Base-by-base conservation (phyloP, 2,888 invertebrate genomes). In the Lamellibrachia columna region DNA sequence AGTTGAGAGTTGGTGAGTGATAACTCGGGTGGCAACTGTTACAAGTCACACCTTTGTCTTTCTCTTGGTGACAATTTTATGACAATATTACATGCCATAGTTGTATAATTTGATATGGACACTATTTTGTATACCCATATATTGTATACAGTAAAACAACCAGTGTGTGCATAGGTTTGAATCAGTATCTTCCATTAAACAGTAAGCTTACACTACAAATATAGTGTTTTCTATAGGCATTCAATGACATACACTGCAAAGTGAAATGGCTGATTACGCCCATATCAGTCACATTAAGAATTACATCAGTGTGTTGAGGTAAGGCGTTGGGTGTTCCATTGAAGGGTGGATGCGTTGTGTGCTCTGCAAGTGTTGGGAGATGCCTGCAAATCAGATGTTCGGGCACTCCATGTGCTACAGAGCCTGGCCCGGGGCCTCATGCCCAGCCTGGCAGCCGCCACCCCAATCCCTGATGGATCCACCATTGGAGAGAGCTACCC, bases 321-420 rank as follows among this genome's bases (percentile, higher is more conserved):
- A n/a, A 7, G 3, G 90, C 40, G 90, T 52, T 92, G 91, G 11
- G 52, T 9, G 22, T 52, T 91, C 11, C 40, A 1, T 92, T 91
- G 40, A 92, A 94, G 94, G 96, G 94, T 96, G 40, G 96, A 96
- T 94, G 96, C 95, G 11, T 94, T 95, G 92, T 95, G 96, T 53
- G 96, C 96, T 1, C 92, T 96, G 91, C 94, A 95, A 92, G 95
- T 96, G 22, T 93, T 96, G 91, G 95, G 95, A 7, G 96, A 96
- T 93, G 95, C 96, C 7, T 95, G 96, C 53, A 96, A 96, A 93
- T 94, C 94, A 60, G 95, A 95, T 92, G 92, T 96, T 53, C 93
- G 95, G 90, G 95, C 95, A 7, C 94, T 96, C 93, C 94, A 94
- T 91, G 95, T 95, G 8, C 94, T 96, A 92, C 96, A 96, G 93